A percentile compares a stretch with the other conserved stretches of the same genome.
These are phyloP conservation scores for Hirtodrosophila confusa DNA, from an alignment of 2,888 invertebrate genomes.

Conservation along the genomic window DNA sequence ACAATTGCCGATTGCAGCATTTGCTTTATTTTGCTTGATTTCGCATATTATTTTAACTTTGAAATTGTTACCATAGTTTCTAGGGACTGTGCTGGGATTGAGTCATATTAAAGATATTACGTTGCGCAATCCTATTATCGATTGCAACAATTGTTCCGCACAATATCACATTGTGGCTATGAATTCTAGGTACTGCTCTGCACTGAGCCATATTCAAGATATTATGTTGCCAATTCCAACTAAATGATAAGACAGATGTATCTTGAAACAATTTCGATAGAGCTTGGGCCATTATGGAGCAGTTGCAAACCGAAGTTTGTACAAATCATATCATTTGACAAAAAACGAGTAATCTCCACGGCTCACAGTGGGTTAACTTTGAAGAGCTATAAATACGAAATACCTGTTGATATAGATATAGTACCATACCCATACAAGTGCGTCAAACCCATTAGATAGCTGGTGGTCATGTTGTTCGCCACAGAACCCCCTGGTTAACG, in stretches of 20 bases:
- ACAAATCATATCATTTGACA: slow-evolving; percentile 45
- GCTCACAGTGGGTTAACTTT: slow-evolving; percentile 47
- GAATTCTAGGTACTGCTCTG: no score
- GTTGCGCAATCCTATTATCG: no score
- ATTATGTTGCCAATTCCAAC: no score
- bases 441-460: slow-evolving; percentile 36
- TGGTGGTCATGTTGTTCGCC: slow-evolving; percentile 14
- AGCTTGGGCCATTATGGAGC: no score
- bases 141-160: no score
- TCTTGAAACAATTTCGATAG: no score
- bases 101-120: no score
- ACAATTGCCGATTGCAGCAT: slow-evolving; percentile 41
- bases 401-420: slow-evolving; percentile 21
- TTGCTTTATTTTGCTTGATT: slow-evolving; percentile 16
- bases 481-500: slow-evolving; percentile 11
- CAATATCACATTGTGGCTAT: slow-evolving; percentile 13
- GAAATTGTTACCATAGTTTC: slow-evolving; percentile 23
- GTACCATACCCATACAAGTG: slow-evolving; percentile 18
- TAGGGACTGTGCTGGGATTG: no score
- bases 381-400: slow-evolving; percentile 48
- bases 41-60: slow-evolving; percentile 26
- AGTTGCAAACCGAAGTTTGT: slow-evolving; percentile 7
- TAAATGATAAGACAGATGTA: no score
- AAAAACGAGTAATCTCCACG: slow-evolving; percentile 40
- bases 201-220: no score